These are phyloP conservation scores for Channallabes apus DNA, from an alignment of 2,797 vertebrate genomes.

Conservation along the genomic window DNA sequence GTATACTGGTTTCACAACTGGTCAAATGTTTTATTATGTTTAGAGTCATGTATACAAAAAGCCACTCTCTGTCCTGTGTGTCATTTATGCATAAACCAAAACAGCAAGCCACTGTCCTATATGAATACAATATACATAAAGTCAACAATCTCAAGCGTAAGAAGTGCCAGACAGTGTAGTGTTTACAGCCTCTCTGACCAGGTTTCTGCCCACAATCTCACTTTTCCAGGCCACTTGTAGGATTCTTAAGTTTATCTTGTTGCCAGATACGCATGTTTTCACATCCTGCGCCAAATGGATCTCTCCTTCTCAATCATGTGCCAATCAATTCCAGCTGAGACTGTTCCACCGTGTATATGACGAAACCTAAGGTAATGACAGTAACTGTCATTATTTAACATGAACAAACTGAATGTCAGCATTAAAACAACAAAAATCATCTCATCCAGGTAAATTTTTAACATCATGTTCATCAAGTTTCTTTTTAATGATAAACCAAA, in stretches of 20 bases:
- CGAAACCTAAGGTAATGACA: neutral
- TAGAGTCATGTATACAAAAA: slow-evolving; percentile 1
- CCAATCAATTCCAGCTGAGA: neutral
- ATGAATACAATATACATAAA: neutral
- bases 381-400: neutral
- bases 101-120: neutral
- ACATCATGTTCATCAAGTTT: neutral
- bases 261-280: neutral
- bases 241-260: neutral
- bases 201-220: slow-evolving; percentile 1
- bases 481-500: neutral
- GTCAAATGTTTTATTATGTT: neutral
- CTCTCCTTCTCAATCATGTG: neutral
- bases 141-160: neutral
- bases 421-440: neutral
- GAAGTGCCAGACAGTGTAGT: neutral
- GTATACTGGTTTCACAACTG: neutral
- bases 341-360: neutral
- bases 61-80: neutral
- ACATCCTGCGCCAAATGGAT: slow-evolving; percentile 25
- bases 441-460: neutral
- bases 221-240: neutral
- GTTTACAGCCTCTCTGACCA: slow-evolving; percentile 19
- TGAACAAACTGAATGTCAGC: neutral
- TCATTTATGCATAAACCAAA: neutral